phyloP scores from a whole-genome alignment of 2,888 invertebrate species.

The Escarpia spicata region DNA sequence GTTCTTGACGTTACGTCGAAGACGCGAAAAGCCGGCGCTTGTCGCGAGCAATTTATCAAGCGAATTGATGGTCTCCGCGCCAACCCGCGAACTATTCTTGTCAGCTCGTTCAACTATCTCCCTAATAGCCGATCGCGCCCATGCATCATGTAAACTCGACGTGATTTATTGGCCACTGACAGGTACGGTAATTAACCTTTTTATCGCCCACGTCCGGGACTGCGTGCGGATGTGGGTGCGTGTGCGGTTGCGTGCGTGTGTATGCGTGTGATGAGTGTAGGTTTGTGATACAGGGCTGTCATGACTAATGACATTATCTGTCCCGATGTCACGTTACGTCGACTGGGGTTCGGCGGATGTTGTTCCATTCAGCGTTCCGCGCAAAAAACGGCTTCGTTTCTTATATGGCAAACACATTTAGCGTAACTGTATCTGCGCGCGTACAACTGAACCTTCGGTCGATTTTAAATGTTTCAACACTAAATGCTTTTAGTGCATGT shows the following conservation, averaged over 20 bases:
- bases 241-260: background rate
- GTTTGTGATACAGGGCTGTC: background rate
- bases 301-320: slow-evolving; percentile 2
- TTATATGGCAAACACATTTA: background rate
- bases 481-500: background rate
- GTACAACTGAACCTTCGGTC: background rate
- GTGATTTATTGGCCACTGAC: background rate
- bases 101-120: background rate
- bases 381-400: background rate
- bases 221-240: background rate
- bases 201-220: slow-evolving; percentile 2
- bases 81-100: background rate
- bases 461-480: background rate
- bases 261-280: background rate
- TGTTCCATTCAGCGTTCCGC: background rate
- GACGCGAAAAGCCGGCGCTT: background rate
- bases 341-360: background rate
- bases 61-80: background rate
- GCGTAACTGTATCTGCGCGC: background rate
- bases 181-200: slow-evolving; percentile 16
- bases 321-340: background rate
- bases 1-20: background rate
- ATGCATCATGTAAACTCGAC: background rate
- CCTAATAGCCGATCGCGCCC: background rate
- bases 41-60: background rate